Evolutionary conservation across 1,140 invertebrate genomes (phyloP), one percentile per base, ranked within the genome.

Genomic region (Druon quercuslanigerum): DNA sequence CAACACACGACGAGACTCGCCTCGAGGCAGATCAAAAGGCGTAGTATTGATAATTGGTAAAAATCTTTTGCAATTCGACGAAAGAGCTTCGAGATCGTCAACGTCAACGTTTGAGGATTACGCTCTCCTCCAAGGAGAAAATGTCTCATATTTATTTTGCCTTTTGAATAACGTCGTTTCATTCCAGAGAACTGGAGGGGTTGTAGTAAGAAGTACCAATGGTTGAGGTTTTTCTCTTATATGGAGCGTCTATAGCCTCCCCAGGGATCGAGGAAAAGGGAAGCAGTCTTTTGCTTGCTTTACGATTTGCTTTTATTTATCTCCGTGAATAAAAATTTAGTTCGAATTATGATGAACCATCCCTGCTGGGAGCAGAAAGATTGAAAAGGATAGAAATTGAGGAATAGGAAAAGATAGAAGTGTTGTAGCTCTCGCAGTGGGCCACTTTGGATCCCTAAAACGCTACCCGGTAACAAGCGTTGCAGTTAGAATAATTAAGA

Each of bases 31-130:
- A 90, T 91, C 90, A 91, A 91, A 91, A 88, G 88, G 33, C 81
- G 73, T 83, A 78, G 77, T 86, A 86, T 89, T 86, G 89, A 91
- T 91, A 91, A 91, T 91, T 91, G 90, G 88, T 85, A 81, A 83
- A 90, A 87, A 90, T 90, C 89, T 88, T 87, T 85, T 82, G 74
- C 66, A 82, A 78, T 81, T 54, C 75, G 74, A 60, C 70, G 60
- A 75, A 77, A 66, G 33, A 66, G 40, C 60, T 66, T 33, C 57
- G 5, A 66, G 5, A 66, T 66, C 13, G 57, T 11, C 16, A 16
- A 33, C 72, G 57, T 33, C 78, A 73, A 74, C 88, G 87, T 90
- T 90, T 90, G 88, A 90, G 86, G 88, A 90, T 91, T 90, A 88
- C 79, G 73, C 80, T 82, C 82, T 51, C 40, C 57, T 71, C 54